Conservation (phyloP, 2,113 vertebrate genomes). For the Carassius carassius region DNA sequence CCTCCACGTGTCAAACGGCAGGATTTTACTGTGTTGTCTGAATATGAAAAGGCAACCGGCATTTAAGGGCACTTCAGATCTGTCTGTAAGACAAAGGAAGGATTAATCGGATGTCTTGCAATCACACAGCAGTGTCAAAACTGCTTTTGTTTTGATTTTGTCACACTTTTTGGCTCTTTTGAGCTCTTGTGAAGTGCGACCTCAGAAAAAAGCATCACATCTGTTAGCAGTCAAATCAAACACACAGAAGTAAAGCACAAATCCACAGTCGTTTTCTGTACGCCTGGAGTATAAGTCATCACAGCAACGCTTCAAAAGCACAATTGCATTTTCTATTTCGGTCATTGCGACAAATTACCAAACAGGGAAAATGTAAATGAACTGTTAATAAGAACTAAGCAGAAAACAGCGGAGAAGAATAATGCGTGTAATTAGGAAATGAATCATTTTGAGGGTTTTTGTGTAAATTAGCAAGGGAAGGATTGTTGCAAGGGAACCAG, state of each 20-base stretch:
- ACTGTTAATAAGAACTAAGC: conserved; percentile 21
- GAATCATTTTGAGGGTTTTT: background rate
- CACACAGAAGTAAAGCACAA: background rate
- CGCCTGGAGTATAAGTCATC: background rate
- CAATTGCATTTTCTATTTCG: conserved; percentile 10
- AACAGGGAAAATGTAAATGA: conserved; percentile 8
- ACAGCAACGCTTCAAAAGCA: background rate
- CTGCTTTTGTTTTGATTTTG: background rate
- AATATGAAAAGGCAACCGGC: background rate
- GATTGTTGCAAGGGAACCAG: background rate
- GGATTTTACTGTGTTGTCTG: background rate
- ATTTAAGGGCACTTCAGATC: conserved; percentile 9
- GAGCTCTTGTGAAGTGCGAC: background rate
- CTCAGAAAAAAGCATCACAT: background rate
- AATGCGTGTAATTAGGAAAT: conserved; percentile 3
- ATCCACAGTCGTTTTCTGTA: background rate
- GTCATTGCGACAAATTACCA: conserved; percentile 2
- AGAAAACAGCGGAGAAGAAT: background rate
- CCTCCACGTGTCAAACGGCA: background rate
- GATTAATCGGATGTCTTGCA: background rate
- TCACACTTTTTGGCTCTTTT: conserved; percentile 1
- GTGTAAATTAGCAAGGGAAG: background rate
- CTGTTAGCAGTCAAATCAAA: conserved; percentile 11
- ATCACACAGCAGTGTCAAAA: conserved; percentile 17
- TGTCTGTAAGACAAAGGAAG: background rate